These are phyloP conservation scores for Drosophila malerkotliana DNA, from an alignment of 1,140 invertebrate genomes.

Conservation along the genomic window DNA sequence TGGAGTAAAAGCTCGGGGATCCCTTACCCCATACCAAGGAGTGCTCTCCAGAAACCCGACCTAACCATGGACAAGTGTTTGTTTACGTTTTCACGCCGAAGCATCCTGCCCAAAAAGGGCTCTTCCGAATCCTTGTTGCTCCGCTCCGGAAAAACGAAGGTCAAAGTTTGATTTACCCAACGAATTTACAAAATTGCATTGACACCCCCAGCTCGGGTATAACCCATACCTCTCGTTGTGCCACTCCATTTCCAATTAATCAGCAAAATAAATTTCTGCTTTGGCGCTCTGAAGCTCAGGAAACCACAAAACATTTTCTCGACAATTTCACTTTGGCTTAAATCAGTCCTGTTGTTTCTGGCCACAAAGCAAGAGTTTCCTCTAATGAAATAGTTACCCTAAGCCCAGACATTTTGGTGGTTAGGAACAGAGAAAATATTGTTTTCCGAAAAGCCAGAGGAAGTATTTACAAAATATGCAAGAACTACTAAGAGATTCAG, in stretches of 20 bases:
- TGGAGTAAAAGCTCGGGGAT: constrained; percentile 35
- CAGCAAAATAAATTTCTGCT: constrained; percentile 49
- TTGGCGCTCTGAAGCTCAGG: neutral
- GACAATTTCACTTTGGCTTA: constrained; percentile 29
- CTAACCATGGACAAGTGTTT: constrained; percentile 64
- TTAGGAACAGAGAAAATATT: constrained; percentile 7
- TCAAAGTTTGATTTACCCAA: constrained; percentile 37
- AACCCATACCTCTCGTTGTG: neutral
- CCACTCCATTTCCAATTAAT: constrained; percentile 44
- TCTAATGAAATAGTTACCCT: constrained; percentile 34
- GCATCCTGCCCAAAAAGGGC: constrained; percentile 13
- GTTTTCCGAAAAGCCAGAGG: neutral
- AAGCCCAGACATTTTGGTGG: constrained; percentile 2
- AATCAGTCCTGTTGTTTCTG: neutral
- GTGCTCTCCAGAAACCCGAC: constrained; percentile 25
- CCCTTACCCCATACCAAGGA: neutral
- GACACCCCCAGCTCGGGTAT: neutral
- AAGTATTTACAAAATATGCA: constrained; percentile 11
- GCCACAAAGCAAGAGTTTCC: constrained; percentile 30
- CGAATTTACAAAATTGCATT: constrained; percentile 27
- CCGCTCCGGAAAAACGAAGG: constrained; percentile 21
- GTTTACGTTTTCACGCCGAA: constrained; percentile 67
- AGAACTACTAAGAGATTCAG: neutral
- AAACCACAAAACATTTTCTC: constrained; percentile 36
- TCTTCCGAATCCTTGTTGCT: constrained; percentile 36